phyloP scores from a whole-genome alignment of 2,888 invertebrate species.

The Drosophila planitibia region DNA sequence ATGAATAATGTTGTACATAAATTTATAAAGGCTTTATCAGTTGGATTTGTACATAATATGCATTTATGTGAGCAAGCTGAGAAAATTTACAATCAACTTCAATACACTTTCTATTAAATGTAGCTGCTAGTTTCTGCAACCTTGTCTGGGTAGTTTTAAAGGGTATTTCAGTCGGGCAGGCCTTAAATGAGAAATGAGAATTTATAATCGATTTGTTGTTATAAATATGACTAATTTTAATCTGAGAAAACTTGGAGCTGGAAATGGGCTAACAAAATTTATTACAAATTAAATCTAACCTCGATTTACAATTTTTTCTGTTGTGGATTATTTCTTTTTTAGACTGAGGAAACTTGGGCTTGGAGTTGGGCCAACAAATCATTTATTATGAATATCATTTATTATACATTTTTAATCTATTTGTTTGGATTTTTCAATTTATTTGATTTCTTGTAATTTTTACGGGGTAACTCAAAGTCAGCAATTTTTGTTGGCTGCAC shows the following conservation, averaged over 20 bases:
- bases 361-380: not conserved
- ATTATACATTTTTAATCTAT: not conserved
- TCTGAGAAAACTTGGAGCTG: not conserved
- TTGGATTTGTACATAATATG: not conserved
- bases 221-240: not conserved
- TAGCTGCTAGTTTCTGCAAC: not conserved
- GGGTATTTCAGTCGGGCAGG: not conserved
- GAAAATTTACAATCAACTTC: not conserved
- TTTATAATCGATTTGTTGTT: not conserved
- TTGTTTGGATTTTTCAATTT: not conserved
- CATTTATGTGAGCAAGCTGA: not conserved
- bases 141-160: not conserved
- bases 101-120: not conserved
- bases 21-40: not conserved
- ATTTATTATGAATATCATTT: not conserved
- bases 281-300: not conserved
- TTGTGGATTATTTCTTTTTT: not conserved
- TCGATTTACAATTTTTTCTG: not conserved
- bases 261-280: not conserved
- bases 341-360: not conserved
- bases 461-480: constrained; percentile 16
- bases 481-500: not conserved
- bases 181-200: not conserved
- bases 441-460: not conserved
- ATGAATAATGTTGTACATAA: constrained; percentile 1